These are phyloP conservation scores for Agrilus cyanescens DNA, from an alignment of 2,888 invertebrate genomes.

Conservation along the genomic window DNA sequence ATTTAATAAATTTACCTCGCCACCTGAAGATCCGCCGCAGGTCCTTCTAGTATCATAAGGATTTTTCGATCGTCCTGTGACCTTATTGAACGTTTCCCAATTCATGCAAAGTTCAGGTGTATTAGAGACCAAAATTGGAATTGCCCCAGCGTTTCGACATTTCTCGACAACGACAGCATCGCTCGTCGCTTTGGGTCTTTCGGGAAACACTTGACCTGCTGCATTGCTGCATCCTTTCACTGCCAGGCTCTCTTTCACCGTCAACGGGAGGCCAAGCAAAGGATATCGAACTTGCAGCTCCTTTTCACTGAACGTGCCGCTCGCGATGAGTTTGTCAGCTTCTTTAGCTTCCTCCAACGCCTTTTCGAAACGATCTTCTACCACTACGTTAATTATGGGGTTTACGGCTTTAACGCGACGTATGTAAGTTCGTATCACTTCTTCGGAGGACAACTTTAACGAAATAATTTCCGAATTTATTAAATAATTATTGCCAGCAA, in stretches of 20 bases:
- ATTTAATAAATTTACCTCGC: conserved; percentile 48
- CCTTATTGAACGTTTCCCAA: conserved; percentile 71
- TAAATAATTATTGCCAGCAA: neutral
- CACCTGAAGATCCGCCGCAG: conserved; percentile 82
- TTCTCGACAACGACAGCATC: conserved; percentile 58
- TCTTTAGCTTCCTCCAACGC: conserved; percentile 64
- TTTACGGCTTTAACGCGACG: conserved; percentile 67
- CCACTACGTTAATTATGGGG: conserved; percentile 65
- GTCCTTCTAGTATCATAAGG: conserved; percentile 67
- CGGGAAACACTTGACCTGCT: conserved; percentile 49
- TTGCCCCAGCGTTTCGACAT: conserved; percentile 60
- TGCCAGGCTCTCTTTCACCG: conserved; percentile 72
- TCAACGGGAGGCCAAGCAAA: conserved; percentile 72
- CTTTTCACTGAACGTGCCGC: conserved; percentile 34
- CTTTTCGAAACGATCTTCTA: conserved; percentile 62
- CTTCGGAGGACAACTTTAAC: conserved; percentile 57
- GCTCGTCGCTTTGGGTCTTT: conserved; percentile 38
- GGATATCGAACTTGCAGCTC: conserved; percentile 58
- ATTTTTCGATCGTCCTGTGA: conserved; percentile 70
- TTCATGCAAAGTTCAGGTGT: conserved; percentile 82
- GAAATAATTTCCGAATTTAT: conserved; percentile 1
- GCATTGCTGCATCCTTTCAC: conserved; percentile 63
- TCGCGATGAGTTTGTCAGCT: conserved; percentile 47
- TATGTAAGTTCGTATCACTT: conserved; percentile 60
- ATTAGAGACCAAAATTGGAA: conserved; percentile 72